Evolutionary conservation across 2,797 vertebrate species (phyloP), one percentile per base, ranked within the genome.

Genomic region (Typhlichthys eigenmanni): DNA sequence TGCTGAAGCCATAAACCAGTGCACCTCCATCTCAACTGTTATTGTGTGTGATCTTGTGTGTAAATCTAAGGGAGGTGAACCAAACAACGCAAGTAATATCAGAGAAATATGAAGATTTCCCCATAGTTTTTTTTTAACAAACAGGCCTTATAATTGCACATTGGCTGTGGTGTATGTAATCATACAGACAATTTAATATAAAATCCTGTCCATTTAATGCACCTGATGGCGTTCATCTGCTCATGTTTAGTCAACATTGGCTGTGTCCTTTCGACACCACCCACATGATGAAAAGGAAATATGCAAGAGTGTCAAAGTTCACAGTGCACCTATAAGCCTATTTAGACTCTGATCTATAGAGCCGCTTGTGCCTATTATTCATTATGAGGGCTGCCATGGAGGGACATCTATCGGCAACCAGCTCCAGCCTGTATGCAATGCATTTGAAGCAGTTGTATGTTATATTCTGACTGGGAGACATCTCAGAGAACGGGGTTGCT

Each of bases 1-100:
- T 87, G 83, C 86, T 87, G 84, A 88, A 87, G 85, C 89, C 85
- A 85, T 88, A 90, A 91, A 89, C 68, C 83, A 78, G 84, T 69
- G 66, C 84, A 81, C 87, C 74, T 88, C 86, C 81, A 80, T 87
- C 83, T 86, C 85, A 74, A 85, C 78, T 85, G 82, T 88, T 89
- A 88, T 90, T 87, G 83, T 87, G 74, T 72, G 81, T 84, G 83
- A 88, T 89, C 83, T 79, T 60, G 76, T 64, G 80, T 84, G 83
- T 87, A 85, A 89, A 88, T 84, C 81, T 75, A 63, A 79, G 73
- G 80, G 76, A 77, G 70, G 80, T 79, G 64, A 71, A 71, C 79
- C 74, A 75, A 72, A 80, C 62, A 79, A 79, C 76, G 76, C 76
- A 82, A 88, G 84, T 73, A 77, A 24, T 45, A 66, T 49, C 72